Evolutionary conservation across 2,797 vertebrate genomes (phyloP).

Genomic region (Cirrhinus molitorella): DNA sequence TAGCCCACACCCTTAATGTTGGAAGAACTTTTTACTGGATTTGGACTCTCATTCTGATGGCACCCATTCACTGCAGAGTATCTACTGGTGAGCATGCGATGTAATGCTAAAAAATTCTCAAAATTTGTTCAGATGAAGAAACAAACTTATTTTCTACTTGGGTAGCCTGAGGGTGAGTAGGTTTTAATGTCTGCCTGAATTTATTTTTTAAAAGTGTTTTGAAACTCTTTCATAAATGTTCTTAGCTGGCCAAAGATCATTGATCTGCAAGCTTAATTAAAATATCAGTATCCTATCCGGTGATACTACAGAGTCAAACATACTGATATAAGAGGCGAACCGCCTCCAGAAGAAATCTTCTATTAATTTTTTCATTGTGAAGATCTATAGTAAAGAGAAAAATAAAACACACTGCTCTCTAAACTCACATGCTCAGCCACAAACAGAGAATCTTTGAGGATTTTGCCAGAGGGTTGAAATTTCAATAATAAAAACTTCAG

Average conservation of each 20-base stretch:
- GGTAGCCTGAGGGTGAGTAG: too few species aligned
- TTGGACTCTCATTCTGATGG: background rate
- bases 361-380: background rate
- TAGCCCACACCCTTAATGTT: background rate
- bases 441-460: background rate
- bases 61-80: background rate
- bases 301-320: background rate
- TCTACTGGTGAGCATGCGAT: background rate
- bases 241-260: background rate
- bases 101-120: background rate
- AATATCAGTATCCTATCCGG: background rate
- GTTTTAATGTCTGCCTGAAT: background rate
- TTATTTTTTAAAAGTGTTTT: background rate
- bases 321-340: background rate
- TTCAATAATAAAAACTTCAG: constrained; percentile 7
- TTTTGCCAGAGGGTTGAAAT: constrained; percentile 7
- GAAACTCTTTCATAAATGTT: background rate
- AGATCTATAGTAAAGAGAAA: background rate
- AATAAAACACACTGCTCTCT: background rate
- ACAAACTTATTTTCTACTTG: background rate
- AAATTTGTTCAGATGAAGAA: background rate
- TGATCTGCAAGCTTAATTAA: background rate
- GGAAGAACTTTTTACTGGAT: too few species aligned
- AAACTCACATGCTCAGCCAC: background rate
- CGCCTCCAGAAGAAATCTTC: background rate